phyloP scores from a whole-genome alignment of 1,140 invertebrate species.

The Reticulitermes speratus region DNA sequence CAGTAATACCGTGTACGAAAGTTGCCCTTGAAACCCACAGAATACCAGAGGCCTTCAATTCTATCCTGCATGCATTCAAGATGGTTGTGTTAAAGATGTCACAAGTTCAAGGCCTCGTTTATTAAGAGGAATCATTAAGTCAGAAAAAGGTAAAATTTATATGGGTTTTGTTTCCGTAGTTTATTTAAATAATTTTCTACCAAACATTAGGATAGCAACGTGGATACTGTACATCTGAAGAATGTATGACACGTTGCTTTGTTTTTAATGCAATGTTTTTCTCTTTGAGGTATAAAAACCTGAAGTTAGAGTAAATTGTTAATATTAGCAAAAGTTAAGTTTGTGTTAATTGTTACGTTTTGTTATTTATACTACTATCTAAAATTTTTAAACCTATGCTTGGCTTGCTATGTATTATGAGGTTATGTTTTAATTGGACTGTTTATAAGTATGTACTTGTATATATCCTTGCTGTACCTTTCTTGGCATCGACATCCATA shows the following conservation, averaged over 20 bases:
- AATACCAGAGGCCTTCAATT: background rate
- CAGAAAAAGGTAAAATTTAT: background rate
- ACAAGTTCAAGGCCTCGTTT: background rate
- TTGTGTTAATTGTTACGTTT: slow-evolving; percentile 17
- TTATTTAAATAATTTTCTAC: background rate
- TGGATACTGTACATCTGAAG: background rate
- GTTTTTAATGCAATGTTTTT: background rate
- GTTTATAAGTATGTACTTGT: background rate
- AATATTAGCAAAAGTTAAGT: background rate
- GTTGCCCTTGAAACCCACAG: background rate
- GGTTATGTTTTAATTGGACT: background rate
- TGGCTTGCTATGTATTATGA: background rate
- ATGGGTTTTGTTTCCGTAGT: background rate
- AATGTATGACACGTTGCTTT: background rate
- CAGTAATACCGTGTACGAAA: too few relatives aligned
- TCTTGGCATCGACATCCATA: background rate
- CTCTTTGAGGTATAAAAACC: background rate
- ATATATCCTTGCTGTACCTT: background rate
- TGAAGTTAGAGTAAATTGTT: background rate
- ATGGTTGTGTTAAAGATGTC: background rate
- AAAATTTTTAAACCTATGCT: background rate
- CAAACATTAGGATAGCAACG: background rate
- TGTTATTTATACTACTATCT: background rate
- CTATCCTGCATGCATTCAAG: background rate
- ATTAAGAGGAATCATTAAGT: background rate